A percentile compares a stretch with the other conserved stretches of the same genome.
These are phyloP conservation scores for Antheraea pernyi DNA, from an alignment of 1,140 invertebrate species.

Conservation along the genomic window DNA sequence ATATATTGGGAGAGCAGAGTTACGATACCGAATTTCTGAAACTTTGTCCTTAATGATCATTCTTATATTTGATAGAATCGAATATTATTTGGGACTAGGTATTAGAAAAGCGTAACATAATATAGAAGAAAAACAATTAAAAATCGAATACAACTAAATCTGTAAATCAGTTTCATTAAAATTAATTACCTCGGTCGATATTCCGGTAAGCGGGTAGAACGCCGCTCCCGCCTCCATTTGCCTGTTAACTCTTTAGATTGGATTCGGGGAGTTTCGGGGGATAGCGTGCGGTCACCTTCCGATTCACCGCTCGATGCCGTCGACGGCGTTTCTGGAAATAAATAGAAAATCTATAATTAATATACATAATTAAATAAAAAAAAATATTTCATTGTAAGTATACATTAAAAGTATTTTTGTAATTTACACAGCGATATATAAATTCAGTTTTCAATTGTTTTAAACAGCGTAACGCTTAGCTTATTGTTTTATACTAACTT, in stretches of 20 bases:
- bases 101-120: no score
- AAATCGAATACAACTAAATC: not conserved
- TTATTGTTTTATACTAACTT: not conserved
- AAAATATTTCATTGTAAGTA: no score
- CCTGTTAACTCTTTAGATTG: conserved; percentile 82
- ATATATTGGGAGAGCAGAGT: no score
- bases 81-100: no score
- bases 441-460: no score
- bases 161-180: not conserved
- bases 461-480: no score
- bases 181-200: conserved; percentile 66
- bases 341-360: not conserved
- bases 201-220: conserved; percentile 67
- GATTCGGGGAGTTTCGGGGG: conserved; percentile 55
- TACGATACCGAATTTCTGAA: no score
- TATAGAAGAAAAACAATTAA: not conserved
- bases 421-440: no score
- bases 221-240: conserved; percentile 83
- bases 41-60: no score
- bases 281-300: conserved; percentile 64
- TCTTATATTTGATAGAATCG: no score
- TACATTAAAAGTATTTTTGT: no score
- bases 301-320: conserved; percentile 74
- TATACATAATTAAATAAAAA: not conserved
- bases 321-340: conserved; percentile 69